Base-by-base conservation (phyloP, 2,888 invertebrate species). In the Smittia aterrima region DNA sequence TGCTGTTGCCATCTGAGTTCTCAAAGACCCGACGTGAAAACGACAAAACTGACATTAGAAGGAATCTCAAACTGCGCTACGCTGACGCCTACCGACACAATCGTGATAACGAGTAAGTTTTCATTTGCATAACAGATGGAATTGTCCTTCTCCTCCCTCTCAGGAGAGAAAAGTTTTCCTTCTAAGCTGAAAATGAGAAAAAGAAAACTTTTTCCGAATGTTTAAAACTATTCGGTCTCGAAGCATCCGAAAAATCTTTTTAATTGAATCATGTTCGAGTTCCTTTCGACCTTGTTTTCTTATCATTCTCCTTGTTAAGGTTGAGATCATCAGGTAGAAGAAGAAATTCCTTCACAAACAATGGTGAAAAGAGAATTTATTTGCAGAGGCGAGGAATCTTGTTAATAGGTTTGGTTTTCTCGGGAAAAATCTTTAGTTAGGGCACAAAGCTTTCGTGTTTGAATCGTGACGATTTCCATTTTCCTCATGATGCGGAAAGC, bases 21-120 rank as follows among this genome's bases (percentile, higher is more conserved):
- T 91, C 92, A 11, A 88, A 88, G 77, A 90, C 88, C 80, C 89
- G 92, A 72, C 89, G 90, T 79, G 88, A 89, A 74, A 93, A 93
- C 81, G 91, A 91, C 75, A 92, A 90, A 73, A 89, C 88, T 79
- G 93, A 93, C 80, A 92, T 92, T 78, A 86, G 93, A 77, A 89
- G 89, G 80, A 94, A 93, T 82, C 85, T 93, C 76, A 87, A 90
- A 66, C 83, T 91, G 76, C 87, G 90, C 77, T 91, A 92, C 81
- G 89, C 89, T 18, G 89, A 91, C 77, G 89, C 91, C 77, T 90
- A 90, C 11, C 90, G 90, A 78, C 79, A 81, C 76, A 81, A 81
- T 76, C 79, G 81, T 67, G 82, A 82, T 75, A 81, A 82, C 74
- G 83, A 83, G 83, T 83, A 78, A 82, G 83, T 47, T 47, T 82